A percentile compares a stretch with the other conserved stretches of the same genome.
Conservation (phyloP, 2,797 vertebrate species). For the Epinephelus awoara region DNA sequence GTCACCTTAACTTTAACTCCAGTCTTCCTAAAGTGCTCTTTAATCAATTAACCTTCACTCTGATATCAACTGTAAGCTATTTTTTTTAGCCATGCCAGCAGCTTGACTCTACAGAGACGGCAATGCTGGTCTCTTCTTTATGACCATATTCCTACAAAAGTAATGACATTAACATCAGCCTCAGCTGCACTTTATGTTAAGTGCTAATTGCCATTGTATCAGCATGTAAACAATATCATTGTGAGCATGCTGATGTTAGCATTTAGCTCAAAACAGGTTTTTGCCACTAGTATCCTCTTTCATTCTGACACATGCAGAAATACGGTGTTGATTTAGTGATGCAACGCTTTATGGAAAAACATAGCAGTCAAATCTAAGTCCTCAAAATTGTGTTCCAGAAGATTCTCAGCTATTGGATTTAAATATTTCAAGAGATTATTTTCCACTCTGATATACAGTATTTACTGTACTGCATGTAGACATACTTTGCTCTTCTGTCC, state of each 20-base stretch:
- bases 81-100: neutral
- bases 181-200: neutral
- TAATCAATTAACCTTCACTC: neutral
- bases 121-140: neutral
- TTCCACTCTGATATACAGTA: neutral
- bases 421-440: neutral
- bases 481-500: slow-evolving; percentile 2
- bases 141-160: neutral
- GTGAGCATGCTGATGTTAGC: neutral
- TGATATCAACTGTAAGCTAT: neutral
- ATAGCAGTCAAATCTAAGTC: too few species aligned
- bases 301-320: too few species aligned
- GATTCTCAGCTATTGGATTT: neutral
- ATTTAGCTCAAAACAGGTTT: neutral
- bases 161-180: neutral
- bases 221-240: neutral
- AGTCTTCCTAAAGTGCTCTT: neutral
- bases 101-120: neutral
- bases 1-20: neutral
- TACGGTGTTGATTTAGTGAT: too few species aligned
- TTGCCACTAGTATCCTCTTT: too few species aligned
- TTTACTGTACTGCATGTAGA: neutral
- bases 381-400: neutral
- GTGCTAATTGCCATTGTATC: neutral
- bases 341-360: neutral